These are phyloP conservation scores for Nipponia nippon DNA, from an alignment of 2,113 vertebrate genomes.

Conservation along the genomic window DNA sequence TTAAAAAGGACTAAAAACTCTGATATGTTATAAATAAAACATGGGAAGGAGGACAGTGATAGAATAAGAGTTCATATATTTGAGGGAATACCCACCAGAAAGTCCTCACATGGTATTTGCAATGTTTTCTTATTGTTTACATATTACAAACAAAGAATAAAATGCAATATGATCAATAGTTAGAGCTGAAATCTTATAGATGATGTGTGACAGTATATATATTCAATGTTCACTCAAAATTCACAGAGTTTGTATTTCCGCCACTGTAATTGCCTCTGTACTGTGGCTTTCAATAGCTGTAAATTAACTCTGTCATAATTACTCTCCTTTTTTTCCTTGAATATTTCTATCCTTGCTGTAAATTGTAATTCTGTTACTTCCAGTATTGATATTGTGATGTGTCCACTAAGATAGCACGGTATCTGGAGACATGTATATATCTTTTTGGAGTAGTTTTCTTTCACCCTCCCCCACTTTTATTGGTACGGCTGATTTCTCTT, in stretches of 20 bases:
- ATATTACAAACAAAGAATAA: not conserved
- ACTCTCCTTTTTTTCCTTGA: not conserved
- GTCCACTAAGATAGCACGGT: not conserved
- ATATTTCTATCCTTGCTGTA: constrained; percentile 13
- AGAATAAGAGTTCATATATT: constrained; percentile 50
- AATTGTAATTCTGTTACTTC: not conserved
- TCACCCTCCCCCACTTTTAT: not conserved
- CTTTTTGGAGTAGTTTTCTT: constrained; percentile 6
- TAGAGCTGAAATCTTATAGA: not conserved
- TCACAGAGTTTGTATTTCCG: constrained; percentile 35
- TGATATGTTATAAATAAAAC: constrained; percentile 65
- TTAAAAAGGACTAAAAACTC: constrained; percentile 68
- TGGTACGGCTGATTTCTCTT: not conserved
- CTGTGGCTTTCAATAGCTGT: constrained; percentile 11
- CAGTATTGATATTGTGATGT: not conserved
- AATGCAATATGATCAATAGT: not conserved
- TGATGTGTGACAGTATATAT: not conserved
- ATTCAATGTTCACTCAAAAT: constrained; percentile 31
- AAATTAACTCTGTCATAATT: constrained; percentile 50
- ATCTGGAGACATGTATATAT: not conserved
- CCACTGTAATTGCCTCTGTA: not conserved
- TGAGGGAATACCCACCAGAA: constrained; percentile 32
- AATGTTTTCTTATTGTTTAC: not conserved
- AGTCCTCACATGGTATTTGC: not conserved
- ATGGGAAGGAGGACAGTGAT: constrained; percentile 44